phyloP scores from a whole-genome alignment of 1,140 invertebrate genomes.

The Orussus abietinus region DNA sequence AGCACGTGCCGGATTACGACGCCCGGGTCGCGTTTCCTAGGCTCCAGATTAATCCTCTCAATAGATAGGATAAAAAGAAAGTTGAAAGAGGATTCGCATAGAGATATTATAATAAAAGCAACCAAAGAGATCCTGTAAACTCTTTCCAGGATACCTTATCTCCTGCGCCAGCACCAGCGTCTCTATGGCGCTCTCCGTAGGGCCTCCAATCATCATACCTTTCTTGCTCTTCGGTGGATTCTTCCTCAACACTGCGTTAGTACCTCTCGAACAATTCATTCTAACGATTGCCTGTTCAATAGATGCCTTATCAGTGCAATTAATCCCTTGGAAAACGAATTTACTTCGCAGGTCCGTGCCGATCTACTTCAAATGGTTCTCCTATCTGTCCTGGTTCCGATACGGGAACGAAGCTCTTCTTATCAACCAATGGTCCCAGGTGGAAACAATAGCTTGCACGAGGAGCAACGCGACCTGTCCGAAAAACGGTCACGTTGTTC shows the following conservation, averaged over 20 bases:
- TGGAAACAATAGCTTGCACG: slow-evolving; percentile 70
- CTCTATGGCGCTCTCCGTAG: slow-evolving; percentile 82
- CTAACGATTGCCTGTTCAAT: slow-evolving; percentile 4
- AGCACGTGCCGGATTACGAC: no score
- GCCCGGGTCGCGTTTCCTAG: no score
- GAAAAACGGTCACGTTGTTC: slow-evolving; percentile 69
- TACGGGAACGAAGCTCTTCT: slow-evolving; percentile 90
- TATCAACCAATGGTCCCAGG: slow-evolving; percentile 88
- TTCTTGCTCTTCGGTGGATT: slow-evolving; percentile 94
- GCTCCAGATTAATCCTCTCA: neutral
- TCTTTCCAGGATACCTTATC: slow-evolving; percentile 76
- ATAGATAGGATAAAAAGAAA: slow-evolving; percentile 2
- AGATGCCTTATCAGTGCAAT: slow-evolving; percentile 1
- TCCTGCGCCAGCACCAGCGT: slow-evolving; percentile 78
- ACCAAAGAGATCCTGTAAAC: no score
- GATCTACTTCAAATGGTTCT: slow-evolving; percentile 84
- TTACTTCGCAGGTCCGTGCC: slow-evolving; percentile 71
- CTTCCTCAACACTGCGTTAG: slow-evolving; percentile 86
- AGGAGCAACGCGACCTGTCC: slow-evolving; percentile 70
- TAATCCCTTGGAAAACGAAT: slow-evolving; percentile 4
- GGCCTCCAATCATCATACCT: slow-evolving; percentile 87
- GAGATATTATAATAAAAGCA: no score
- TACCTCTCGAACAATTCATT: slow-evolving; percentile 18
- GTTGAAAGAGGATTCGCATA: no score
- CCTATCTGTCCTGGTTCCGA: slow-evolving; percentile 92